phyloP scores from a whole-genome alignment of 2,888 invertebrate genomes.

The Nemoura dubitans region DNA sequence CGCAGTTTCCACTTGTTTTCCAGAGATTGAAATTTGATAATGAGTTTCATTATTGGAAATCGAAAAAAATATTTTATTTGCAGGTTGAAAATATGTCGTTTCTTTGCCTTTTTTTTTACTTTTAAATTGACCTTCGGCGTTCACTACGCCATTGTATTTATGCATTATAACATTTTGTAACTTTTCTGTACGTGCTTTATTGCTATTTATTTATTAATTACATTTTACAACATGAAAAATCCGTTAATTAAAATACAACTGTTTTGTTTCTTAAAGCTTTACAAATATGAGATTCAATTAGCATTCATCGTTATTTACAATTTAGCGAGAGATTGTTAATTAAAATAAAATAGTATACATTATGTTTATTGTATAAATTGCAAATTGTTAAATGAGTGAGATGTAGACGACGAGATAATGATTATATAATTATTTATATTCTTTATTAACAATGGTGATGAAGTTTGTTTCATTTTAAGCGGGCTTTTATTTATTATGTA shows the following conservation, averaged over 20 bases:
- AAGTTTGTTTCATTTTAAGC: background rate
- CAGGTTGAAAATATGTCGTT: too few species aligned
- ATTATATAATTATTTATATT: background rate
- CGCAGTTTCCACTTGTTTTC: too few species aligned
- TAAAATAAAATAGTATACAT: background rate
- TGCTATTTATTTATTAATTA: background rate
- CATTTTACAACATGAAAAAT: background rate
- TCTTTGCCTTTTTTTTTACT: too few species aligned
- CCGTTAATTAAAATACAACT: background rate
- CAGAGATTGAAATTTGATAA: too few species aligned
- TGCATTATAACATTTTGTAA: too few species aligned
- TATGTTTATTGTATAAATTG: background rate
- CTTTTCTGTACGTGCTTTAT: background rate
- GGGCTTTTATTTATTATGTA: background rate
- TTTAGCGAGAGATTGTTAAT: background rate
- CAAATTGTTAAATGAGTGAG: background rate
- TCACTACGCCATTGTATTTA: too few species aligned
- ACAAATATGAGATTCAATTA: background rate
- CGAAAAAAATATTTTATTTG: too few species aligned
- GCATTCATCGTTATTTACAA: background rate
- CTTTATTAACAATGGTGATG: background rate
- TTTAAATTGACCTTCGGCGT: too few species aligned
- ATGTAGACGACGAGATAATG: background rate
- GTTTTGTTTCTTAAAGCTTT: background rate
- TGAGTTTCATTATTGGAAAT: too few species aligned